Evolutionary conservation across 2,797 vertebrate genomes (phyloP), one percentile per base, ranked within the genome.

Genomic region (Tokudaia muenninki): DNA sequence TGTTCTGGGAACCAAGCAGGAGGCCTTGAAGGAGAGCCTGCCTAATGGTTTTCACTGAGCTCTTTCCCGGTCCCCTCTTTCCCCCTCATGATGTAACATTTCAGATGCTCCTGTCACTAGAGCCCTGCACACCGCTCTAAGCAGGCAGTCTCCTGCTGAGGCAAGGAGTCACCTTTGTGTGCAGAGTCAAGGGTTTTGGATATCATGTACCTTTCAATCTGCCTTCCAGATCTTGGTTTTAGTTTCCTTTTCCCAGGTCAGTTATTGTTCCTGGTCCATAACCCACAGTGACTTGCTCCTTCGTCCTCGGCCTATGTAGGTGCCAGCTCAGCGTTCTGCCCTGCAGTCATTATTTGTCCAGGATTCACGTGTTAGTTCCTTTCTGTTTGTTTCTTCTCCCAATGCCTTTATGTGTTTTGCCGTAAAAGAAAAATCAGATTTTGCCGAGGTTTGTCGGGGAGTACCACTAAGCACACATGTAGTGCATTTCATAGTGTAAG

Each of bases 381-480:
- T 50, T 77, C 24, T 95, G 2, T 92, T 67, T 0, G 55, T 92
- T 80, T 82, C 59, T 91, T 55, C 34, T 95, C 37, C 78, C 55
- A 12, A 19, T 61, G 59, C 91, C 47, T 41, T 57, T 96, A 77
- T 63, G 52, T 82, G 63, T 95, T 97, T 63, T 81, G 44, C 21
- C 47, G 86, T 97, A 79, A 31, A 59, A 44, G 41, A n/a, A 44
- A 29, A 22, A 19, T 50, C 29, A 82, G 67, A 59, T 37, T 83
- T 78, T 94, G 67, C 29, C 26, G 59, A 81, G 29, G 57, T 80
- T 1, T 8, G 8, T 52, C 13, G 26, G 75, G 21, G 31, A 67
- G 61, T 72, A 19, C 75, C 79, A 29, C 3, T 63, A 59, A 79
- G 88, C 82, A 4, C 6, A 6, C 86, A 6, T 92, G 93, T 21